Base-by-base conservation (phyloP, 2,888 invertebrate species). In the Aphelenchoides bicaudatus region DNA sequence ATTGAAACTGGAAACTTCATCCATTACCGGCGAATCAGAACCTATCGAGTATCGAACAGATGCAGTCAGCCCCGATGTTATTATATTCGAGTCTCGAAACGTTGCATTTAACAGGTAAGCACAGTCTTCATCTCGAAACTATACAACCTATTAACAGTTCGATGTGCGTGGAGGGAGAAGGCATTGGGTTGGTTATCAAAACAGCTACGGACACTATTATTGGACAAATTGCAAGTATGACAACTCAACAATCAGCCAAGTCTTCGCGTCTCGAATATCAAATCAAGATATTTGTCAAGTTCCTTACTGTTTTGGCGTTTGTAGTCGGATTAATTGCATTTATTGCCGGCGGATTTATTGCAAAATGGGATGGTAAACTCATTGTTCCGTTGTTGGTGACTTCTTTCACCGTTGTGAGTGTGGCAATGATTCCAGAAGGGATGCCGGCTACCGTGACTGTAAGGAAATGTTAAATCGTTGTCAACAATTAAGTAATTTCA, bases 81-180 rank as follows among this genome's bases (percentile, higher is more conserved):
- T 39, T 39, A 61, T 68, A 25, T 68, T 68, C 38, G 68, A 68
- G 30, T 46, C 67, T 2, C 37, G 59, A 37, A 68, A 68, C 48
- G 62, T 68, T 28, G 68, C 66, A 4, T 69, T 66, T 37, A 66
- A 70, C 50, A 66, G 69, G 21, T 63, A n/a, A n/a, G n/a, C n/a
- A n/a, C n/a, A n/a, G n/a, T n/a, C n/a, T n/a, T n/a, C n/a, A n/a
- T n/a, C n/a, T n/a, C n/a, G n/a, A n/a, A n/a, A n/a, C n/a, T n/a
- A n/a, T n/a, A n/a, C n/a, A n/a, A n/a, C n/a, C n/a, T 62, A 0
- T 66, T 67, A 53, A 73, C 55, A 71, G 73, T 23, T 69, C 68
- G 0, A 64, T 71, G 49, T 73, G 73, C 58, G 73, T 73, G 23
- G 73, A 73, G 23, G 73, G 73, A 23, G 73, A 73, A 38, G 73